A percentile compares a stretch with the other conserved stretches of the same genome.
Conservation (phyloP, 2,113 vertebrate genomes). For the Takifugu flavidus region DNA sequence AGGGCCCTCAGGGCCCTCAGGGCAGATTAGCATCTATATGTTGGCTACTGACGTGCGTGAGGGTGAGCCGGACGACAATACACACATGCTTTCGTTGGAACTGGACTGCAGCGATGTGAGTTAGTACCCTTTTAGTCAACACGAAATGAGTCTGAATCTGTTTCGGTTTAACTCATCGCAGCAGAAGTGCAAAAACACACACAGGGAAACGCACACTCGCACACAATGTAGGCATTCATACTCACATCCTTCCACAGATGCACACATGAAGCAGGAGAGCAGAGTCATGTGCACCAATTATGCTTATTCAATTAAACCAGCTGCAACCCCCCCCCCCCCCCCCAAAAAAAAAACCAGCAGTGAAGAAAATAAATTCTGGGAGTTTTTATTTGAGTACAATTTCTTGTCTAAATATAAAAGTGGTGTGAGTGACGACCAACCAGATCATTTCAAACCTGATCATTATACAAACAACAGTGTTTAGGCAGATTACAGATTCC, state of each 20-base stretch:
- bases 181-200: not conserved
- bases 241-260: not conserved
- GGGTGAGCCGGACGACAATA: too few relatives aligned
- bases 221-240: not conserved
- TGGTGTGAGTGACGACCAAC: not conserved
- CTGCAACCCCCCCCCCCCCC: not conserved
- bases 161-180: not conserved
- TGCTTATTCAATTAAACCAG: conserved; percentile 43
- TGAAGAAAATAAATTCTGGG: conserved; percentile 7
- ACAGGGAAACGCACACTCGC: not conserved
- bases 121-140: too few relatives aligned
- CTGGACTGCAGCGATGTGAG: too few relatives aligned
- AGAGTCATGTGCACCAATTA: conserved; percentile 52
- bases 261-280: conserved; percentile 4
- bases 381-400: not conserved
- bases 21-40: too few relatives aligned
- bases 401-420: not conserved
- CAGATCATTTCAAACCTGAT: not conserved
- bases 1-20: too few relatives aligned
- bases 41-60: too few relatives aligned
- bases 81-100: too few relatives aligned
- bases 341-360: not conserved
- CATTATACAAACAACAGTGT: not conserved
- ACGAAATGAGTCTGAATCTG: too few relatives aligned
- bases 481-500: not conserved